Conservation (phyloP, 1,140 invertebrate genomes). For the Halictus rubicundus region DNA sequence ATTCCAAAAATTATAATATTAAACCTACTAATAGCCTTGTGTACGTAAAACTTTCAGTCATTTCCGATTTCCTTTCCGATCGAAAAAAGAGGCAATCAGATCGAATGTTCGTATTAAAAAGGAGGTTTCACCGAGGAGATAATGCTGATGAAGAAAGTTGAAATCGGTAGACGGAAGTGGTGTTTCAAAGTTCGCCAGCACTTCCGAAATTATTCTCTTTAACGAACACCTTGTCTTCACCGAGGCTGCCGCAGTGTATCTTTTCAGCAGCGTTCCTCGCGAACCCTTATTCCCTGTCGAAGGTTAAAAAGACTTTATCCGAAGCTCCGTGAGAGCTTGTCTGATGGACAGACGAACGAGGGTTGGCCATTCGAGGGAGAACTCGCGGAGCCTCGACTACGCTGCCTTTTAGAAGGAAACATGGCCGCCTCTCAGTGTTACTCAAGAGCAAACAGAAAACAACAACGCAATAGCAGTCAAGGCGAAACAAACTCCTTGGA, state of each 20-base stretch:
- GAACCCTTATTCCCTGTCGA: not conserved
- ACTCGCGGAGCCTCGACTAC: conserved; percentile 57
- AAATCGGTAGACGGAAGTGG: too few species aligned
- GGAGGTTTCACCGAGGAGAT: too few species aligned
- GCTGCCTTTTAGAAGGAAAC: conserved; percentile 52
- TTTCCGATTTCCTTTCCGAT: too few species aligned
- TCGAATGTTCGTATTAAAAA: too few species aligned
- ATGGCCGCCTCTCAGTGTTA: conserved; percentile 15
- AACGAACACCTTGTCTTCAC: not conserved
- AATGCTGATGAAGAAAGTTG: too few species aligned
- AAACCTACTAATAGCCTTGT: too few species aligned
- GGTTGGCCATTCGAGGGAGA: conserved; percentile 25
- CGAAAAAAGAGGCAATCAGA: too few species aligned
- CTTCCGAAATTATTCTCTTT: not conserved
- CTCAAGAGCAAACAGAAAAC: not conserved
- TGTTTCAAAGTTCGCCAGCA: too few species aligned
- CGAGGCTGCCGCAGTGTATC: not conserved
- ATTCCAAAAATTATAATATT: too few species aligned
- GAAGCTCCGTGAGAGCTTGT: conserved; percentile 10
- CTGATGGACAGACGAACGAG: conserved; percentile 24
- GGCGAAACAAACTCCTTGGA: not conserved
- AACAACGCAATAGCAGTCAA: not conserved
- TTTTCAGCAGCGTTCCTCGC: not conserved
- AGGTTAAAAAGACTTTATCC: conserved; percentile 15
- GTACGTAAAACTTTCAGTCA: too few species aligned